Evolutionary conservation across 2,888 invertebrate genomes (phyloP).

Genomic region (Netelia fuscicornis): DNA sequence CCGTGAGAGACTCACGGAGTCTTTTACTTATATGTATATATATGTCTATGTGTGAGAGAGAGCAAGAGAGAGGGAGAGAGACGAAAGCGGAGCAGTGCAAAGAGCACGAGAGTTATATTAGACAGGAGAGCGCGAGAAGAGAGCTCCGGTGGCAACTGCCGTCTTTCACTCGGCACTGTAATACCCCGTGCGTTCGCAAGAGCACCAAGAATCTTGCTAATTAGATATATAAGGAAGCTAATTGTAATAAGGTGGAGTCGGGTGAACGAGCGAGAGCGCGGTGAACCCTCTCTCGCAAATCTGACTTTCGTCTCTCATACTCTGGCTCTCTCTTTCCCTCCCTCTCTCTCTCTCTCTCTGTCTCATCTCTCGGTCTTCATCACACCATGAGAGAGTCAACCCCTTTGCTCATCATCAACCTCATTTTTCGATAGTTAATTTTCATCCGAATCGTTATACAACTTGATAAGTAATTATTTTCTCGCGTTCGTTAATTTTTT

Average conservation of each 20-base stretch:
- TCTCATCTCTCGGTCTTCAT: conserved; percentile 44
- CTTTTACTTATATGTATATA: background rate
- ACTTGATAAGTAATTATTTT: background rate
- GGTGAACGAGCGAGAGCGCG: conserved; percentile 74
- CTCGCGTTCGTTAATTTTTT: background rate
- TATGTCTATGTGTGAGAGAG: conserved; percentile 6
- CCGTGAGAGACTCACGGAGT: conserved; percentile 44
- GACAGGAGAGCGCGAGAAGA: conserved; percentile 76
- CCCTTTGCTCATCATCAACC: conserved; percentile 14
- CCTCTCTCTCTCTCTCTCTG: conserved; percentile 57
- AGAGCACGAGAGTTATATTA: conserved; percentile 77
- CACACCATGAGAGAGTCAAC: background rate
- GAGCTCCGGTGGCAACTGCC: conserved; percentile 81
- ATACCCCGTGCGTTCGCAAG: conserved; percentile 73
- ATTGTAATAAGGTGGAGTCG: conserved; percentile 84
- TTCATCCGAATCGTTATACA: conserved; percentile 7
- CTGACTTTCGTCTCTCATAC: conserved; percentile 19
- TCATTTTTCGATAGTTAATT: conserved; percentile 21
- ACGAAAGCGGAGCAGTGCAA: conserved; percentile 62
- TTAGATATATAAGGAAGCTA: conserved; percentile 83
- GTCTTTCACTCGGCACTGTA: conserved; percentile 80
- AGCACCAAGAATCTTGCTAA: conserved; percentile 82
- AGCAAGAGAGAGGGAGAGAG: conserved; percentile 9
- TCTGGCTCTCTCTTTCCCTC: conserved; percentile 42
- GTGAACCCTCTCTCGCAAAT: conserved; percentile 55